phyloP scores from a whole-genome alignment of 2,797 vertebrate species.

The Chromis chromis region DNA sequence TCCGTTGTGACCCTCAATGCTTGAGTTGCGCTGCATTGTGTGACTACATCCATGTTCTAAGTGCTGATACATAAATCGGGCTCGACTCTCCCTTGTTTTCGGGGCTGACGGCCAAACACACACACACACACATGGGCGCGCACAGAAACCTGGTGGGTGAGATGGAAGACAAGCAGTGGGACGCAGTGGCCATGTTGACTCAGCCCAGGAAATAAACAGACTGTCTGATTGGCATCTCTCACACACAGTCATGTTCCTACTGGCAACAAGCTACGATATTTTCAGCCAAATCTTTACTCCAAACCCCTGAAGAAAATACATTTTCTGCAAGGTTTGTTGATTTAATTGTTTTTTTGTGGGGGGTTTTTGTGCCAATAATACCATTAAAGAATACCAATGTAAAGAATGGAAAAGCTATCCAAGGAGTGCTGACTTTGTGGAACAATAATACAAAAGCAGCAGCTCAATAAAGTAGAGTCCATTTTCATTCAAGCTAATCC shows the following conservation, averaged over 20 bases:
- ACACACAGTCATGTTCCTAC: conserved; percentile 1
- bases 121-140: not conserved
- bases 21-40: not conserved
- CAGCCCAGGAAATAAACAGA: conserved; percentile 37
- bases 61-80: not conserved
- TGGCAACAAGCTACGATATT: conserved; percentile 14
- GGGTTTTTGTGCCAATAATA: not conserved
- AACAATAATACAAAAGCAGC: not conserved
- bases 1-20: not conserved
- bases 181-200: conserved; percentile 27
- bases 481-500: conserved; percentile 11
- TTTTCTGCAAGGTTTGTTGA: not conserved
- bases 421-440: not conserved
- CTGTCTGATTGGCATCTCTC: conserved; percentile 8
- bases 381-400: not conserved
- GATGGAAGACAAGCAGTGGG: conserved; percentile 25
- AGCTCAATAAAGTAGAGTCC: conserved; percentile 15
- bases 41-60: conserved; percentile 8
- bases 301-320: not conserved
- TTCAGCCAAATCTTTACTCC: conserved; percentile 14
- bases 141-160: conserved; percentile 14
- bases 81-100: not conserved
- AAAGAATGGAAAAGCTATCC: not conserved
- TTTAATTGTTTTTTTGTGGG: not conserved
- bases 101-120: conserved; percentile 10